Base-by-base conservation (phyloP, 2,888 invertebrate species). In the Cephus sareptanus region DNA sequence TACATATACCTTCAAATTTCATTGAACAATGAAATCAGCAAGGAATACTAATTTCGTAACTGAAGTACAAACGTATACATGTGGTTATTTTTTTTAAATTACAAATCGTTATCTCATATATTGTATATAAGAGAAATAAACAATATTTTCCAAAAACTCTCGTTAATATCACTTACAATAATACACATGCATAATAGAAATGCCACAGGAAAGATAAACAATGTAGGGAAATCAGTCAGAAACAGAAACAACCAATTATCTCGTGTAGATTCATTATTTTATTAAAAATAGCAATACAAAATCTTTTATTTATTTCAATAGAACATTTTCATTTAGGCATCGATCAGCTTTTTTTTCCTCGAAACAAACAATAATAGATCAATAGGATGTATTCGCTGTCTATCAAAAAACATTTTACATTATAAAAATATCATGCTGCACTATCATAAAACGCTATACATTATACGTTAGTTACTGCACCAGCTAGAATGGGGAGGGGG, bases 401-500 rank as follows among this genome's bases (percentile, higher is more conserved):
- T 85, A 86, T 87, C 85, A 88, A 87, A 88, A 86, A 86, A 83
- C 77, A 77, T 82, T 83, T 71, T 83, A 85, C 84, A 85, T 87
- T 87, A 88, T 87, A 90, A 90, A 91, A 90, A 90, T 90, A 90
- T 89, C 89, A 89, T 89, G 88, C 87, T 87, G 87, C 85, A 86
- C 85, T 89, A 88, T 89, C 86, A 85, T 87, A 87, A 89, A 89
- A 89, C 86, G 85, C 84, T 70, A n/a, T 35, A 71, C 71, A 71
- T 71, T 33, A 71, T 79, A 83, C 78, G 79, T 81, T 78, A 82
- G 80, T 84, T 83, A 83, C 79, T 85, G 84, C 83, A 82, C 81
- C 85, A 83, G 83, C 83, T 84, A 80, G 15, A 83, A 83, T 84
- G 85, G 85, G 82, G 9, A 56, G 56, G 87, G 88, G 86, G 84